Percentiles rank a stretch among this genome's conserved stretches.
phyloP scores from a whole-genome alignment of 1,140 invertebrate species.

The Heliconius congener region DNA sequence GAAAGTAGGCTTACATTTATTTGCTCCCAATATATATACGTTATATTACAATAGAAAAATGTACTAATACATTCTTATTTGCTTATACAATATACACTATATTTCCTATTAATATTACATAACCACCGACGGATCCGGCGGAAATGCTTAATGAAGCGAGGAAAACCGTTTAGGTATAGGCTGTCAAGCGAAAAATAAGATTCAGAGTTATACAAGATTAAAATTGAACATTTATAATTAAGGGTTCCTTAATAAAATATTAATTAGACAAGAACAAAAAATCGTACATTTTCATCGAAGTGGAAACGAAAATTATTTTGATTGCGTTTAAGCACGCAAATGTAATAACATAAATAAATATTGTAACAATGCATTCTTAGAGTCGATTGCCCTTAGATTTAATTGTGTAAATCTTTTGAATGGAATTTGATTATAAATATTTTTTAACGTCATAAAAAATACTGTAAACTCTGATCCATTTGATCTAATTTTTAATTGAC shows the following conservation, averaged over 20 bases:
- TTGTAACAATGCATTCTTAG: no score
- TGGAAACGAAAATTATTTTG: not conserved
- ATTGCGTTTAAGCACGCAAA: not conserved
- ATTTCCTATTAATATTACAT: slow-evolving; percentile 33
- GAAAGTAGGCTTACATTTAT: no score
- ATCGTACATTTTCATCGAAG: no score
- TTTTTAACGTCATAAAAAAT: no score
- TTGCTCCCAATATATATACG: no score
- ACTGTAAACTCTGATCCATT: no score
- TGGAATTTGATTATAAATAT: no score
- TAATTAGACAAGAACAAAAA: not conserved
- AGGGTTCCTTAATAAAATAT: not conserved
- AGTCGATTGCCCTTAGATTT: no score
- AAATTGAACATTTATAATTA: not conserved
- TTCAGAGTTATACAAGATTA: slow-evolving; percentile 25
- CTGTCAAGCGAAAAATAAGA: slow-evolving; percentile 33
- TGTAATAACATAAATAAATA: not conserved
- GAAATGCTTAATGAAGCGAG: slow-evolving; percentile 24
- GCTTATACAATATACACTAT: slow-evolving; percentile 24
- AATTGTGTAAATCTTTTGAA: no score
- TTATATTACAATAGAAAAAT: not conserved
- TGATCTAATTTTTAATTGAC: no score
- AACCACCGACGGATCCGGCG: slow-evolving; percentile 22
- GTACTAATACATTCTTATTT: not conserved
- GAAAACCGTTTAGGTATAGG: slow-evolving; percentile 15